Evolutionary conservation across 2,797 vertebrate genomes (phyloP), one percentile per base, ranked within the genome.

Genomic region (Amblyraja radiata): DNA sequence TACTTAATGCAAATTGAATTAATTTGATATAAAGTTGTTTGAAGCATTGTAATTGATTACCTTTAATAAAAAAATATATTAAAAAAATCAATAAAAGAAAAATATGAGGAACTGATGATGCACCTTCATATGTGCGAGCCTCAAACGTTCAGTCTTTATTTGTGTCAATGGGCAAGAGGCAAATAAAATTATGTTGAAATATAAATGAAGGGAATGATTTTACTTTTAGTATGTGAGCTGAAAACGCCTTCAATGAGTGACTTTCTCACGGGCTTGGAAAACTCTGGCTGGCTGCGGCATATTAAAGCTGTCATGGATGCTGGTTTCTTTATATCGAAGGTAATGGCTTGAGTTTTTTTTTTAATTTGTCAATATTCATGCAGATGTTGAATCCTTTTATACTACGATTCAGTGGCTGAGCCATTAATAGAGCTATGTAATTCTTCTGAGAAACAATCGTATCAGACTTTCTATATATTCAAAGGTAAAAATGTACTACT

Each of bases 251-350:
- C 97, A 4, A 97, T 97, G 97, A 97, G 96, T 0, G 97, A 97
- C 94, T 97, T 96, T 95, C 96, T 98, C 94, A 97, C 96, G 0
- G 96, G 97, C 63, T 95, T 98, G 94, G 97, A 97, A 95, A 97
- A 95, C 94, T 97, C 97, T 0, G 96, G 97, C 25, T 98, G 97
- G 97, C 81, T 97, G 18, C 95, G 96, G 93, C 97, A 97, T 95
- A 97, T 98, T 94, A 97, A 97, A 96, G 95, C 97, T 93, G 94
- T 97, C 90, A 96, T 97, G 97, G 97, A 97, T 94, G 97, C 97
- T 58, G 95, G 96, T 0, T 94, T 97, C 94, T 97, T 97, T 93
- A 95, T 97, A 63, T 95, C 97, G 91, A 97, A 97, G 97, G 97
- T 97, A 93, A 28, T 46, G n/a, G 16, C n/a, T 32, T 63, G 61